Evolutionary conservation across 2,888 invertebrate species (phyloP).

Genomic region (Ormyrus labotus): DNA sequence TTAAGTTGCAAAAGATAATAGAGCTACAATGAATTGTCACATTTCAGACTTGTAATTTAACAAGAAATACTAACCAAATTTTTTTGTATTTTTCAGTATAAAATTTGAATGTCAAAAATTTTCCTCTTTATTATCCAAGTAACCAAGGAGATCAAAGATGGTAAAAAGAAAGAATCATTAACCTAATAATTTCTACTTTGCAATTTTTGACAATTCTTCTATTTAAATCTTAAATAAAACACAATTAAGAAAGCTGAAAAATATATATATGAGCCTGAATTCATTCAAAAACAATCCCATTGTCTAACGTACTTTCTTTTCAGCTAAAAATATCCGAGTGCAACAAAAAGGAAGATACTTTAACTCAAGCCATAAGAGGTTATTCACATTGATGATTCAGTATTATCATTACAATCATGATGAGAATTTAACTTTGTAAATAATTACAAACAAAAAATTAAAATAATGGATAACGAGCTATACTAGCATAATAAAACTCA

Average conservation of each 20-base stretch:
- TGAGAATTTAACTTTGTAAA: too few species aligned
- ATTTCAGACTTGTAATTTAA: constrained; percentile 53
- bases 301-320: constrained; percentile 2
- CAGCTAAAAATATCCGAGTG: not conserved
- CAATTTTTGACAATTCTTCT: constrained; percentile 1
- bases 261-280: not conserved
- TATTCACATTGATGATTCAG: too few species aligned
- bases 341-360: too few species aligned
- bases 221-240: not conserved
- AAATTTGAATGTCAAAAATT: constrained; percentile 54
- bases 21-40: constrained; percentile 33
- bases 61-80: constrained; percentile 48
- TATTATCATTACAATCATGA: too few species aligned
- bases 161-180: constrained; percentile 29
- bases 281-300: not conserved
- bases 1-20: constrained; percentile 19
- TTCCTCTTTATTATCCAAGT: constrained; percentile 44
- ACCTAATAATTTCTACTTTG: constrained; percentile 41
- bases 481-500: not conserved
- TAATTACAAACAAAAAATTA: too few species aligned
- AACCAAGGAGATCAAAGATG: constrained; percentile 49
- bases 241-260: not conserved
- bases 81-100: constrained; percentile 51
- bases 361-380: too few species aligned
- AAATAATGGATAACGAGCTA: too few species aligned